Evolutionary conservation across 2,888 invertebrate genomes (phyloP).

Genomic region (Ctena decussata): DNA sequence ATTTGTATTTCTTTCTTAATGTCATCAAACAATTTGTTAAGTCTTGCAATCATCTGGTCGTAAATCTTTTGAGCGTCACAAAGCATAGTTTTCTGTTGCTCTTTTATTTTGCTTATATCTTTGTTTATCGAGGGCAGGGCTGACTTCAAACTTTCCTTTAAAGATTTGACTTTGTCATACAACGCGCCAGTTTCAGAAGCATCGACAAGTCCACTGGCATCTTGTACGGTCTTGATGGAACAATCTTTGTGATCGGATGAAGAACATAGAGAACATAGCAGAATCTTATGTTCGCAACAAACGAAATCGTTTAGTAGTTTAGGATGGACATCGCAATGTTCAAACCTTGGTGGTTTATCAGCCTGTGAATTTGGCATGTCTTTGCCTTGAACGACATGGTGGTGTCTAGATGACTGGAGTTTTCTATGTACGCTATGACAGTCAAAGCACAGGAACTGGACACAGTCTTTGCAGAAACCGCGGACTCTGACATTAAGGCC

Average conservation of each 20-base stretch:
- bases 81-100: no score
- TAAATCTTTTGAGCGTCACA: no score
- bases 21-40: no score
- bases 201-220: background rate
- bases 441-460: background rate
- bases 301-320: background rate
- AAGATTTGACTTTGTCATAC: background rate
- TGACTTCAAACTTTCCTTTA: background rate
- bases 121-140: no score
- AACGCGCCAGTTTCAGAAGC: background rate
- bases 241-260: background rate
- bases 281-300: background rate
- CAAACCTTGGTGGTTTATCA: background rate
- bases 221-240: background rate
- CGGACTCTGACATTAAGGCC: background rate
- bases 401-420: background rate
- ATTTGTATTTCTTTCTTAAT: no score
- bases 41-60: no score
- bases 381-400: background rate
- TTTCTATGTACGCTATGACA: background rate
- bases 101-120: no score
- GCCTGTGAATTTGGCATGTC: background rate
- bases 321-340: background rate
- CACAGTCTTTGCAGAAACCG: background rate
- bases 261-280: background rate